Base-by-base conservation (phyloP, 2,797 vertebrate genomes). In the Darevskia nairensis region DNA sequence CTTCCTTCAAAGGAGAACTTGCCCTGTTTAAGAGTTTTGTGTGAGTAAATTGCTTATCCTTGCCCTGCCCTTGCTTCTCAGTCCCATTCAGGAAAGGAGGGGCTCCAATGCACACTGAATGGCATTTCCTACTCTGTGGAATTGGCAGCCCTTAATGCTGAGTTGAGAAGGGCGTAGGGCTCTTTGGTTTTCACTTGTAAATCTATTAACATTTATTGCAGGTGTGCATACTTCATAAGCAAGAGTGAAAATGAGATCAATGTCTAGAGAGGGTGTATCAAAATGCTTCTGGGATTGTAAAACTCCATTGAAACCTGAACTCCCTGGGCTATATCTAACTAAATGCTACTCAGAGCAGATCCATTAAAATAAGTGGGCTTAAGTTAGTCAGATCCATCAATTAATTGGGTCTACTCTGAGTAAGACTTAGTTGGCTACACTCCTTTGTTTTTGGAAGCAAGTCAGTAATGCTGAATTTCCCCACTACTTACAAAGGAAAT, bases 1-100 rank as follows among this genome's bases (percentile, higher is more conserved):
- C n/a, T 87, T 55, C 21, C 13, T 92, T 91, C 90, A 89, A 93
- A 94, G 93, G 91, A 7, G 2, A 86, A 80, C 25, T 86, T 29
- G 82, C 59, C 82, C 90, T 69, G 82, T 90, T 95, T 71, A 91
- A 85, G 88, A 80, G 71, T 32, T 77, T 68, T 74, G 80, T 87
- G 91, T 97, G 96, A 97, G 97, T 96, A 98, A 97, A 96, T 95
- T 94, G 61, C 79, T 94, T 96, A 96, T 97, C 96, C 97, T 97
- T 95, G 87, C 91, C 95, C 94, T 95, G 95, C 96, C 94, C 94
- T 95, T 80, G 95, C 95, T 94, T 94, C 92, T 96, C 89, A 86
- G 93, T 92, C 93, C 93, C 55, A n/a, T 69, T 89, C 96, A 95
- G 95, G 97, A 97, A 96, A 97, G 96, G 96, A 96, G 96, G 94